Evolutionary conservation across 2,797 vertebrate species (phyloP).

Genomic region (Periparus ater): DNA sequence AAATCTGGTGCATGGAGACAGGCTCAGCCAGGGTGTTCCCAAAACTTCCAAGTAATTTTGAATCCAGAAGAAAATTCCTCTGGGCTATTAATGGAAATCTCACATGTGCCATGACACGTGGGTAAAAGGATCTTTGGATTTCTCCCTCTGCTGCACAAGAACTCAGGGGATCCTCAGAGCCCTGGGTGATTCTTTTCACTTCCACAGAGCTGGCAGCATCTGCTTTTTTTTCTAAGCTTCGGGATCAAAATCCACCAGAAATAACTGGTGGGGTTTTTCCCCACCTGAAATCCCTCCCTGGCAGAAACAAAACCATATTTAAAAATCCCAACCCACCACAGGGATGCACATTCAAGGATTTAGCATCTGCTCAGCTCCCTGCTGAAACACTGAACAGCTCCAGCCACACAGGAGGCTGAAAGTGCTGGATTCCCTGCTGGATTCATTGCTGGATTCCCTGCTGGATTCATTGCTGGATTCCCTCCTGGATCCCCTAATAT

Average conservation of each 20-base stretch:
- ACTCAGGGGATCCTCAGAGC: neutral
- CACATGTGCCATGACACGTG: neutral
- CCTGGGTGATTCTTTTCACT: neutral
- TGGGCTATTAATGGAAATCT: neutral
- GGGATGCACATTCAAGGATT: neutral
- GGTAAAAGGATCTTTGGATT: neutral
- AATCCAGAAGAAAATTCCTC: neutral
- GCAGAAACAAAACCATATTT: neutral
- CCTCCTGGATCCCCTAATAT: neutral
- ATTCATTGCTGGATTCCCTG: neutral
- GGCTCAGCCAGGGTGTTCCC: neutral
- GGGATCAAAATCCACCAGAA: neutral
- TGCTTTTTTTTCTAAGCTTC: neutral
- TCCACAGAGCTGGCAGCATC: neutral
- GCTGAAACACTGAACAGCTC: neutral
- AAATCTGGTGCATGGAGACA: neutral
- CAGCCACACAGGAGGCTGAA: neutral
- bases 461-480: neutral
- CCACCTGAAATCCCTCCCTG: neutral
- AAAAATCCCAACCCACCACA: neutral
- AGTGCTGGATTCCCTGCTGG: neutral
- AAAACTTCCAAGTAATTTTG: neutral
- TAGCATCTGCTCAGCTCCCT: neutral
- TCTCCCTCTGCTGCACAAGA: neutral
- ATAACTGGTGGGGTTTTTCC: rapidly evolving